A percentile compares a stretch with the other conserved stretches of the same genome.
Conservation (phyloP, 2,113 vertebrate species). For the Thalassoma bifasciatum region DNA sequence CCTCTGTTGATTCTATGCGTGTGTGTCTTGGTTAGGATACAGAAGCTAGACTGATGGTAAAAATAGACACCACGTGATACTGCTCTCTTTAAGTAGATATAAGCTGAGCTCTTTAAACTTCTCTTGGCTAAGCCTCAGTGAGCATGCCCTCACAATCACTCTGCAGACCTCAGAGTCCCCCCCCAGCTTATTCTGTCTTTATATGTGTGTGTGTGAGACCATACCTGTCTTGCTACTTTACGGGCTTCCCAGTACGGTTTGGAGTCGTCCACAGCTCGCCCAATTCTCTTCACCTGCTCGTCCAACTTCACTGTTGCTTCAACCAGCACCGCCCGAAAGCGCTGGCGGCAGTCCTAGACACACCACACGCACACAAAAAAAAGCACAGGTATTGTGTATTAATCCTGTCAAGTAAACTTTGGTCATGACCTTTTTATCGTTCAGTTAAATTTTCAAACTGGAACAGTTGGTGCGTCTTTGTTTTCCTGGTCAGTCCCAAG, state of each 20-base stretch:
- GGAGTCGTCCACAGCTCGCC: slow-evolving; percentile 97
- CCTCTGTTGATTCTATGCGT: not conserved
- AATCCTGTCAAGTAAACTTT: not conserved
- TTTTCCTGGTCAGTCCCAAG: not conserved
- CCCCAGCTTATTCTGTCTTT: not conserved
- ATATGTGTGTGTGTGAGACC: not conserved
- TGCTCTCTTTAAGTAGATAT: slow-evolving; percentile 60
- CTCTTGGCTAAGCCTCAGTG: slow-evolving; percentile 57
- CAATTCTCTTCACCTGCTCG: slow-evolving; percentile 93
- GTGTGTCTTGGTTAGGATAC: slow-evolving; percentile 14
- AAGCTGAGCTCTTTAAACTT: slow-evolving; percentile 63
- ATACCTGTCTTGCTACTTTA: slow-evolving; percentile 92
- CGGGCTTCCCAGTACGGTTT: slow-evolving; percentile 99
- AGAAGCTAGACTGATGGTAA: slow-evolving; percentile 48
- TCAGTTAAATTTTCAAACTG: not conserved
- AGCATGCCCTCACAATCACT: slow-evolving; percentile 43
- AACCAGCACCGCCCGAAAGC: slow-evolving; percentile 91
- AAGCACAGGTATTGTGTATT: not conserved
- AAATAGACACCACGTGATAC: slow-evolving; percentile 64
- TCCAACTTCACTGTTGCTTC: slow-evolving; percentile 95
- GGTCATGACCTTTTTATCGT: not conserved
- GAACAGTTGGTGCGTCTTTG: not conserved
- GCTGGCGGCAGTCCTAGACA: slow-evolving; percentile 92
- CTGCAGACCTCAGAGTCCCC: slow-evolving; percentile 28
- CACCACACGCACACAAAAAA: not conserved